These are phyloP conservation scores for Listrodromus nycthemerus DNA, from an alignment of 2,888 invertebrate species.

Conservation along the genomic window DNA sequence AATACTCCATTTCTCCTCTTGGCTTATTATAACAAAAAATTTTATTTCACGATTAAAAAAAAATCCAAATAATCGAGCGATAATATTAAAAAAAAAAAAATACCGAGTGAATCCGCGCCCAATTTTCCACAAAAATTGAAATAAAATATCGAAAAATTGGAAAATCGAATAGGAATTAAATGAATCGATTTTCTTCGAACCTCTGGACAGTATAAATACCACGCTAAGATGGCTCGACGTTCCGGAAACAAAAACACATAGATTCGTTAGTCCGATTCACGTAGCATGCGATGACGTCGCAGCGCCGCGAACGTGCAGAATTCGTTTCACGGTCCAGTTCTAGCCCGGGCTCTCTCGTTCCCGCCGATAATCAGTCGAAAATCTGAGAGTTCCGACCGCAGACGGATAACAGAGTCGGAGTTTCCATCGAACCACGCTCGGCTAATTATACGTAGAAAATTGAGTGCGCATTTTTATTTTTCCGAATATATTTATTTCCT, in stretches of 20 bases:
- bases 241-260: not conserved
- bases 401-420: not conserved
- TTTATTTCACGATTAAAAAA: not conserved
- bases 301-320: not conserved
- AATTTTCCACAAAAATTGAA: no score
- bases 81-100: not conserved
- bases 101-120: no score
- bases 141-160: no score
- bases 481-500: not conserved
- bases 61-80: not conserved
- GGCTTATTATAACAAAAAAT: not conserved
- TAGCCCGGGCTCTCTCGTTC: not conserved
- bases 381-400: not conserved
- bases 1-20: not conserved
- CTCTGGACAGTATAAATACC: not conserved
- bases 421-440: not conserved
- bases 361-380: not conserved
- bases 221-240: not conserved
- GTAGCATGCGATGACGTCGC: constrained; percentile 9
- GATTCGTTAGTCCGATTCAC: not conserved
- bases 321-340: constrained; percentile 10
- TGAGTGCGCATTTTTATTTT: constrained; percentile 14
- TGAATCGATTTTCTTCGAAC: no score
- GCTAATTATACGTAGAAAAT: constrained; percentile 20
- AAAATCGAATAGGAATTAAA: no score